These are phyloP conservation scores for Sphaeramia orbicularis DNA, from an alignment of 2,797 vertebrate species.

Conservation along the genomic window DNA sequence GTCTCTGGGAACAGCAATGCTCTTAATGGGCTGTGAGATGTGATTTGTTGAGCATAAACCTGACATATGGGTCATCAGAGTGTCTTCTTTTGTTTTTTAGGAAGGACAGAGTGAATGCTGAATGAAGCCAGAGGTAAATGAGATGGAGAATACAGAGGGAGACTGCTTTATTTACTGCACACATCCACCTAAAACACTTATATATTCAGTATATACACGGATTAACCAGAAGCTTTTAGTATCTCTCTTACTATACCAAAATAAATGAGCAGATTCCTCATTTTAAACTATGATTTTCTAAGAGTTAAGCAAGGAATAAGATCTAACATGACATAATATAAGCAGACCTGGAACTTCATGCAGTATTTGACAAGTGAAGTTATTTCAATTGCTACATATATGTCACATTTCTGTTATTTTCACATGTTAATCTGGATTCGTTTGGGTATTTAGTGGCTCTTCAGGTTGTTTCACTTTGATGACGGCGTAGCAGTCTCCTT, in stretches of 20 bases:
- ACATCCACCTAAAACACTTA: slow-evolving; percentile 22
- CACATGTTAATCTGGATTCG: slow-evolving; percentile 22
- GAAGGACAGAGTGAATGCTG: background rate
- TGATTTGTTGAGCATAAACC: background rate
- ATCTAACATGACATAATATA: slow-evolving; percentile 5
- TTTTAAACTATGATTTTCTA: slow-evolving; percentile 11
- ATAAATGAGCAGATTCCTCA: background rate
- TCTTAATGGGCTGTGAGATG: too few relatives aligned
- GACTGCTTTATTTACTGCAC: slow-evolving; percentile 59
- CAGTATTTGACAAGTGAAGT: slow-evolving; percentile 1
- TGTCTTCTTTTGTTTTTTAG: background rate
- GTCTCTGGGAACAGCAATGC: slow-evolving; percentile 41
- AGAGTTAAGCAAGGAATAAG: background rate
- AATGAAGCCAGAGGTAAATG: slow-evolving; percentile 4
- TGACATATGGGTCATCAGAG: slow-evolving; percentile 10
- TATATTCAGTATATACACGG: slow-evolving; percentile 2
- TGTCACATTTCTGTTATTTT: slow-evolving; percentile 18
- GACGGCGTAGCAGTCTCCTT: slow-evolving; percentile 14
- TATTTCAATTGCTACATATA: slow-evolving; percentile 2
- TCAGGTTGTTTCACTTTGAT: slow-evolving; percentile 35
- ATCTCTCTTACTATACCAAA: slow-evolving; percentile 7
- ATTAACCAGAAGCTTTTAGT: slow-evolving; percentile 7
- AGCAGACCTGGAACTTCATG: background rate
- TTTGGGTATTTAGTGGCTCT: background rate
- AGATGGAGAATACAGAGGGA: background rate